Percentiles rank a stretch among this genome's conserved stretches.
phyloP scores from a whole-genome alignment of 1,140 invertebrate species.

The Euborellia annulipes region DNA sequence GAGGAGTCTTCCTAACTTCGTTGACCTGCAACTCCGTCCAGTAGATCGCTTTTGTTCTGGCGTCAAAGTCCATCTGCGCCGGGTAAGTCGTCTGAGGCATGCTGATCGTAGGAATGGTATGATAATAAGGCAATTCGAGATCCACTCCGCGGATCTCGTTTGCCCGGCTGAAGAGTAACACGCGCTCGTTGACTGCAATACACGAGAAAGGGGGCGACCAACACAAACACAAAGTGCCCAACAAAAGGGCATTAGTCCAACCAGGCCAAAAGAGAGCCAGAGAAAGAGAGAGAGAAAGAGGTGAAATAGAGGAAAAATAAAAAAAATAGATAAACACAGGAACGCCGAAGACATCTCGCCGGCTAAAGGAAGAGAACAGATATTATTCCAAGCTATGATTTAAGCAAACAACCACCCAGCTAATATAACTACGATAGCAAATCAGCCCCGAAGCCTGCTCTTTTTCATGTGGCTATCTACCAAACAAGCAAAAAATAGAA shows the following conservation, averaged over 20 bases:
- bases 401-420: too few relatives aligned
- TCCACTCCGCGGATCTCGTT: constrained; percentile 75
- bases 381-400: too few relatives aligned
- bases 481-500: too few relatives aligned
- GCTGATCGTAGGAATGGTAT: constrained; percentile 61
- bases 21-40: constrained; percentile 62
- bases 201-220: constrained; percentile 12
- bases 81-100: constrained; percentile 45
- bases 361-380: too few relatives aligned
- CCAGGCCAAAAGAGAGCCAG: too few relatives aligned
- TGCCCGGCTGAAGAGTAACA: constrained; percentile 53
- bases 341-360: too few relatives aligned
- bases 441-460: too few relatives aligned
- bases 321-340: neutral
- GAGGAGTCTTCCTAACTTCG: constrained; percentile 51
- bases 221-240: constrained; percentile 8
- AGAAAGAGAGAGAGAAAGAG: neutral
- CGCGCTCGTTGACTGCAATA: constrained; percentile 49
- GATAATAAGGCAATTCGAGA: constrained; percentile 50
- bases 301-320: constrained; percentile 2
- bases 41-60: constrained; percentile 47
- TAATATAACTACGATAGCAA: too few relatives aligned
- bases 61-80: constrained; percentile 49
- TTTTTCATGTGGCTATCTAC: too few relatives aligned
- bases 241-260: too few relatives aligned